Base-by-base conservation (phyloP, 2,888 invertebrate species). In the Dynastes maya region DNA sequence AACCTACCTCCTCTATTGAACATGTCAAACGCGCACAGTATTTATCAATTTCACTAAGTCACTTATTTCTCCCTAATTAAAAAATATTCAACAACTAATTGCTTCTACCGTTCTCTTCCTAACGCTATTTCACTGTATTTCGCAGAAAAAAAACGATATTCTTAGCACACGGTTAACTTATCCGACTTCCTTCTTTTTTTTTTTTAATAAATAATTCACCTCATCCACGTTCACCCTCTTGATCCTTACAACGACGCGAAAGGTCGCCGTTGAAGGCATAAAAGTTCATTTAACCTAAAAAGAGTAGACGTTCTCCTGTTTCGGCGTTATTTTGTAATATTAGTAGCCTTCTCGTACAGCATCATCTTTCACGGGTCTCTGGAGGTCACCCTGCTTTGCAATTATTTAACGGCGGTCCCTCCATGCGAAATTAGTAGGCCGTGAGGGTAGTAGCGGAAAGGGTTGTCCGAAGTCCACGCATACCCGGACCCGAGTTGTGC, bases 351-450 rank as follows among this genome's bases (percentile, higher is more conserved):
- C 80, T 83, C 83, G 82, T 84, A 83, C 82, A 82, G 82, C 85
- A 86, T 86, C 85, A 86, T 85, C 86, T 86, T 85, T 85, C 84
- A 83, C 83, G 85, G 86, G 87, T 87, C 87, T 87, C 87, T 84
- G 83, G 87, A 87, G 87, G 87, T 87, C 87, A 87, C 85, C 84
- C 84, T 85, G 86, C 84, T 85, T 85, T 85, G 87, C 86, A 87
- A 87, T 87, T 88, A 88, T 87, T 88, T 86, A 87, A 72, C 76
- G 45, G 77, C 82, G 82, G 80, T 81, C 80, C 82, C 80, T 80
- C 80, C 82, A 79, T 81, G 80, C 80, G 79, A 82, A 82, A 81
- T 82, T 82, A 81, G 81, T 63, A 81, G 78, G 80, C 77, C 78
- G 78, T 71, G 79, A 77, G 78, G 79, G 70, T 70, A 51, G 70